Evolutionary conservation across 2,113 vertebrate genomes (phyloP).

Genomic region (Leptobrachium ailaonicum): DNA sequence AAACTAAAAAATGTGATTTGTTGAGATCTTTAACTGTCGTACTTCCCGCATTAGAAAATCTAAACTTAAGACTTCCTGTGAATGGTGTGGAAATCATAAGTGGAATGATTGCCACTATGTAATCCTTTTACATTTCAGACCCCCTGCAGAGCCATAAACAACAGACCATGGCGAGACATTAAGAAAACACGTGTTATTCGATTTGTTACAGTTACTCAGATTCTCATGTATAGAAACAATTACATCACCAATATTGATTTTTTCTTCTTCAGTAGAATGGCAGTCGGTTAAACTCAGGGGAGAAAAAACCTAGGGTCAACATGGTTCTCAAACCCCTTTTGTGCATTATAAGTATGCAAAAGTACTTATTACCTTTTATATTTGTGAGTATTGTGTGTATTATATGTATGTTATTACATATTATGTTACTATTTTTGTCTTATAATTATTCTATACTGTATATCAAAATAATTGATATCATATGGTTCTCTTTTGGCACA

Average conservation of each 20-base stretch:
- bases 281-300: too few relatives aligned
- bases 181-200: slow-evolving; percentile 25
- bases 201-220: background rate
- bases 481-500: too few relatives aligned
- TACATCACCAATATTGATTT: background rate
- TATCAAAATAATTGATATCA: too few relatives aligned
- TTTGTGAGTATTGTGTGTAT: too few relatives aligned
- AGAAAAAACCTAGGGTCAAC: too few relatives aligned
- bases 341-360: too few relatives aligned
- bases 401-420: too few relatives aligned
- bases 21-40: slow-evolving; percentile 18
- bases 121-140: slow-evolving; percentile 17
- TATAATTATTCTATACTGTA: too few relatives aligned
- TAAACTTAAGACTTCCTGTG: background rate
- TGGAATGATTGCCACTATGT: slow-evolving; percentile 21
- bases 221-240: background rate
- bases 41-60: slow-evolving; percentile 2
- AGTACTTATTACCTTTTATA: too few relatives aligned
- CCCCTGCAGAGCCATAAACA: slow-evolving; percentile 11
- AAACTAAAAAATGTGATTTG: slow-evolving; percentile 25
- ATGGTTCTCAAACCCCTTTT: too few relatives aligned
- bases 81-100: slow-evolving; percentile 16
- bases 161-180: background rate
- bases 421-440: too few relatives aligned
- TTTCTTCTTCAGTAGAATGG: background rate